Evolutionary conservation across 2,113 vertebrate genomes (phyloP), one percentile per base, ranked within the genome.

Genomic region (Callospermophilus lateralis): DNA sequence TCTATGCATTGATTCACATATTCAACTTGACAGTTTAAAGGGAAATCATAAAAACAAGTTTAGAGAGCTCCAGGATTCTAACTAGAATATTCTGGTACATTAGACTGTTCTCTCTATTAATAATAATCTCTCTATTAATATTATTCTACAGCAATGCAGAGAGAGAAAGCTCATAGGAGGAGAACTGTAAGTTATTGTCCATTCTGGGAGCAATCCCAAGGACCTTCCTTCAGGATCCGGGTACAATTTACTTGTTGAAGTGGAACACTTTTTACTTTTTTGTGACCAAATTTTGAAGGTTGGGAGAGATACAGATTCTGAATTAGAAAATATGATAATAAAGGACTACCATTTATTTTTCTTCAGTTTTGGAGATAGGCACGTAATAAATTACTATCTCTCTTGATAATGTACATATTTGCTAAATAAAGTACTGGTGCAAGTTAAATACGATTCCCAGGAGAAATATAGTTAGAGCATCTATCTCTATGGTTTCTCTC

Each of bases 341-440:
- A 30, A 77, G 3, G 37, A 34, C 3, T 48, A 85, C 30, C 5
- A 79, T 85, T 70, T 0, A 53, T 20, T 84, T 74, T 73, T 80
- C 67, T 86, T 91, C 15, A 83, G 26, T 90, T 90, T 93, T 83
- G n/a, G n/a, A 61, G 10, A 55, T 12, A 61, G 5, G 16, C 65
- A 32, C n/a, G 32, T 4, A 88, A 68, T 80, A 84, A 73, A 67
- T 81, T 68, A 76, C 30, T 34, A 65, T 32, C 3, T 92, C 84
- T 30, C 16, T 73, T 26, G 28, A 16, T 19, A 45, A 39, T n/a
- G 20, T 34, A 28, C 12, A 61, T 65, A 8, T 73, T 65, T 42
- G 34, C 76, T 58, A 84, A 77, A 45, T 37, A 72, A 97, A 8
- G 6, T 58, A 19, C 42, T 74, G 4, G 8, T 55, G 37, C 94